Evolutionary conservation across 2,797 vertebrate species (phyloP).

Genomic region (Argyrosomus regius): DNA sequence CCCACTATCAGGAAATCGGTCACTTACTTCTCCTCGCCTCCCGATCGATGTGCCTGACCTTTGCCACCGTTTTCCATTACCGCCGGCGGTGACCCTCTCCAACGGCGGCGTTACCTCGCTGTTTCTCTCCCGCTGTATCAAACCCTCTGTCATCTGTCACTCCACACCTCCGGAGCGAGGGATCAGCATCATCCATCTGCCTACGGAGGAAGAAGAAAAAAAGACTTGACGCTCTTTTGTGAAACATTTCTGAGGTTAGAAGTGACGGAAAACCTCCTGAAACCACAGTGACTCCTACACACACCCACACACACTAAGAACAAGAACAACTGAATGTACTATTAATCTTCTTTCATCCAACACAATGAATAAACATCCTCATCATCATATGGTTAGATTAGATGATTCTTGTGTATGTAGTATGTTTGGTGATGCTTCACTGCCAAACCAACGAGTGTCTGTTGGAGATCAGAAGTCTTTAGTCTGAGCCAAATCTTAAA

Average conservation of each 20-base stretch:
- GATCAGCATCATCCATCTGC: constrained; percentile 61
- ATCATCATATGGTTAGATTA: neutral
- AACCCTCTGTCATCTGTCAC: constrained; percentile 66
- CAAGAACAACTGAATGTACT: constrained; percentile 11
- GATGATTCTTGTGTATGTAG: neutral
- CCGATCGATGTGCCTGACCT: constrained; percentile 53
- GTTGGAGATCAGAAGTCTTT: no score
- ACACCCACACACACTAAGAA: constrained; percentile 38
- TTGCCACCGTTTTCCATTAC: constrained; percentile 42
- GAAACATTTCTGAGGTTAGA: constrained; percentile 44
- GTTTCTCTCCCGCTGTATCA: constrained; percentile 25
- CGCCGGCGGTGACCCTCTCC: constrained; percentile 19
- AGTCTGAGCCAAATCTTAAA: no score
- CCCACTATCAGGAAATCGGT: constrained; percentile 19
- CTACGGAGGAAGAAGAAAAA: constrained; percentile 37
- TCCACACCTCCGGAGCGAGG: constrained; percentile 62
- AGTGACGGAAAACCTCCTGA: constrained; percentile 38
- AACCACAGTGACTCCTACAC: constrained; percentile 50
- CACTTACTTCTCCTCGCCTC: constrained; percentile 58
- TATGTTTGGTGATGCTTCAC: no score
- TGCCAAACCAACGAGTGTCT: no score
- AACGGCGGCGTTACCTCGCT: neutral
- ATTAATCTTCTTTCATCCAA: constrained; percentile 39
- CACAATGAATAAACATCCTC: neutral
- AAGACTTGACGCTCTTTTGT: constrained; percentile 39